Percentiles rank a stretch among this genome's conserved stretches.
Evolutionary conservation across 2,888 invertebrate genomes (phyloP).

Genomic region (Ichneumoninae sp.): DNA sequence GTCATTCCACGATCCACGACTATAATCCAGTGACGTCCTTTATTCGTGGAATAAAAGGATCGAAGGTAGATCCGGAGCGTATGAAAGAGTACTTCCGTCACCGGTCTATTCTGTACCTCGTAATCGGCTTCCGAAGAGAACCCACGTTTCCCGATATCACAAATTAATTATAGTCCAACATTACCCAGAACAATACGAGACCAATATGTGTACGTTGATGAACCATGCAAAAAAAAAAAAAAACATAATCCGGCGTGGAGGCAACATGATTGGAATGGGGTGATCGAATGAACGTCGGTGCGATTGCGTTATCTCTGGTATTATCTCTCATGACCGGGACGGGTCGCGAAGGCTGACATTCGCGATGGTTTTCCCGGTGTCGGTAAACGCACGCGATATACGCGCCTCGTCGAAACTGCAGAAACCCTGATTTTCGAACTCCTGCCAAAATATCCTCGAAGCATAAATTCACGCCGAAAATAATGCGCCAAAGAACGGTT

Average conservation of each 20-base stretch:
- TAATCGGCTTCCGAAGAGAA: neutral
- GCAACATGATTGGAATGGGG: conserved; percentile 11
- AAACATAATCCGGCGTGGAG: conserved; percentile 5
- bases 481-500: neutral
- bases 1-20: neutral
- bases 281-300: conserved; percentile 32
- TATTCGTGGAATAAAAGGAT: neutral
- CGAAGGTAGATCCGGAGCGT: neutral
- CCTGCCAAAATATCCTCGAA: neutral
- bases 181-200: conserved; percentile 2
- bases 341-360: conserved; percentile 34
- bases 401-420: neutral
- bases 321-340: conserved; percentile 49
- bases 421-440: neutral
- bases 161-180: conserved; percentile 1
- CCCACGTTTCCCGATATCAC: neutral
- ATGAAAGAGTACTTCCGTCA: neutral
- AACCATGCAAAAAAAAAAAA: conserved; percentile 17
- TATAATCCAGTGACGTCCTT: neutral
- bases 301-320: conserved; percentile 48
- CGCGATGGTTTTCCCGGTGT: neutral
- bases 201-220: conserved; percentile 9
- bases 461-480: neutral
- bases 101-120: neutral
- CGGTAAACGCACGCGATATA: neutral